Conservation (phyloP, 2,797 vertebrate genomes). For the Rhadinocentrus ornatus region DNA sequence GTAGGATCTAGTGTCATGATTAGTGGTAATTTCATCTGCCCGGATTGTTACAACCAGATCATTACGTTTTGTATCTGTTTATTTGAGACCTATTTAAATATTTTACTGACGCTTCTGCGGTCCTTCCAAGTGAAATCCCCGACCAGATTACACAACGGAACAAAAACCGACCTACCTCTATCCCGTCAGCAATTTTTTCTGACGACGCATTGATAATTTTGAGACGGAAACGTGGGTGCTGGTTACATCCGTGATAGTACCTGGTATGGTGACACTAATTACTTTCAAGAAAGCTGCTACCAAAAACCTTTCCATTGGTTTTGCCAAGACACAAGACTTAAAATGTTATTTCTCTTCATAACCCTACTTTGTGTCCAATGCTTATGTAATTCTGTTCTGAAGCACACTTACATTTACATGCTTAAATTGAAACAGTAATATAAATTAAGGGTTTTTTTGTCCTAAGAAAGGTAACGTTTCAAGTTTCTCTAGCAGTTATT, state of each 20-base stretch:
- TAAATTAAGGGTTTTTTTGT: too few species aligned
- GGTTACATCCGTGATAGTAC: conserved; percentile 22
- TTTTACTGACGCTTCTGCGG: conserved; percentile 2
- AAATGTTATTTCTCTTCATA: background rate
- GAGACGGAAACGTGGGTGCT: conserved; percentile 58
- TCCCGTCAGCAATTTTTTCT: conserved; percentile 37
- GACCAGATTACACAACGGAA: conserved; percentile 31
- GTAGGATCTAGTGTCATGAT: background rate
- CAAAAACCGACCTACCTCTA: conserved; percentile 4
- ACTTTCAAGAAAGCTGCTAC: background rate
- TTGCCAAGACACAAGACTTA: conserved; percentile 5
- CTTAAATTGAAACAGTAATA: too few species aligned
- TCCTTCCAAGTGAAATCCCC: conserved; percentile 40
- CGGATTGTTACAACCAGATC: background rate
- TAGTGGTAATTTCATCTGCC: background rate
- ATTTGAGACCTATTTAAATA: background rate
- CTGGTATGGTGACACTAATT: conserved; percentile 40
- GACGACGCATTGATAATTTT: conserved; percentile 1
- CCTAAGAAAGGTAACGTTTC: background rate
- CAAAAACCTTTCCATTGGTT: conserved; percentile 5
- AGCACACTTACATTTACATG: background rate
- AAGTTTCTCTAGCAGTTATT: background rate
- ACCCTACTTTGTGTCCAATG: background rate
- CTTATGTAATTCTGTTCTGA: background rate
- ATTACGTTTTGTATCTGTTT: background rate